Evolutionary conservation across 2,797 vertebrate species (phyloP).

Genomic region (Sebastes minor): DNA sequence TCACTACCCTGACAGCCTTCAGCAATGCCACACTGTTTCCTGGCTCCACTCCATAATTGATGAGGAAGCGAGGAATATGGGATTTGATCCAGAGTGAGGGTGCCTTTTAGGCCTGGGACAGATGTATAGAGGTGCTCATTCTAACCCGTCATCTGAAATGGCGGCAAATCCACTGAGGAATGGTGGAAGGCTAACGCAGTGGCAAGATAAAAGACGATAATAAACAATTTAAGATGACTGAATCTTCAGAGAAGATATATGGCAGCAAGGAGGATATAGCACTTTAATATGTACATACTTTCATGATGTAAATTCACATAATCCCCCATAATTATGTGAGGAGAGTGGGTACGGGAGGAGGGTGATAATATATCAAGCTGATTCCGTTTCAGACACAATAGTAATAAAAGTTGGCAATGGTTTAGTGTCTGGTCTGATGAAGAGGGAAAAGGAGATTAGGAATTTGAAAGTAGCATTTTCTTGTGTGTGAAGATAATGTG

Average conservation of each 20-base stretch:
- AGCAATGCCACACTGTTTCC: slow-evolving; percentile 58
- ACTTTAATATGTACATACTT: slow-evolving; percentile 19
- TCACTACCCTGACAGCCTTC: slow-evolving; percentile 65
- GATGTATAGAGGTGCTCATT: slow-evolving; percentile 41
- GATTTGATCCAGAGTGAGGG: slow-evolving; percentile 64
- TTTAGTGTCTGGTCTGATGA: neutral
- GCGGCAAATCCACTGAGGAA: neutral
- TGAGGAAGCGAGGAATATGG: slow-evolving; percentile 63
- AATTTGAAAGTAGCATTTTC: neutral
- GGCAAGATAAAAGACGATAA: slow-evolving; percentile 11
- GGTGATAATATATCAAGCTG: slow-evolving; percentile 11
- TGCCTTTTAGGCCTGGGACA: slow-evolving; percentile 40
- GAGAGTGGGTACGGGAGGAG: neutral
- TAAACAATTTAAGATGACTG: slow-evolving; percentile 33
- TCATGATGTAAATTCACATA: slow-evolving; percentile 4
- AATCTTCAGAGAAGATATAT: slow-evolving; percentile 7
- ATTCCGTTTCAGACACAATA: neutral
- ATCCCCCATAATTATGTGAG: neutral
- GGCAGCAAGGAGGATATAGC: neutral
- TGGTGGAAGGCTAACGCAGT: neutral
- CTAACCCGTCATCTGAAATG: slow-evolving; percentile 36
- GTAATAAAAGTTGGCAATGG: neutral
- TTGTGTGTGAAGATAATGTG: neutral
- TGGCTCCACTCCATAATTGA: slow-evolving; percentile 75
- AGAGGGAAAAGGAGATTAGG: neutral